Evolutionary conservation across 1,140 invertebrate species (phyloP), one percentile per base, ranked within the genome.

Genomic region (Zaprionus capensis): DNA sequence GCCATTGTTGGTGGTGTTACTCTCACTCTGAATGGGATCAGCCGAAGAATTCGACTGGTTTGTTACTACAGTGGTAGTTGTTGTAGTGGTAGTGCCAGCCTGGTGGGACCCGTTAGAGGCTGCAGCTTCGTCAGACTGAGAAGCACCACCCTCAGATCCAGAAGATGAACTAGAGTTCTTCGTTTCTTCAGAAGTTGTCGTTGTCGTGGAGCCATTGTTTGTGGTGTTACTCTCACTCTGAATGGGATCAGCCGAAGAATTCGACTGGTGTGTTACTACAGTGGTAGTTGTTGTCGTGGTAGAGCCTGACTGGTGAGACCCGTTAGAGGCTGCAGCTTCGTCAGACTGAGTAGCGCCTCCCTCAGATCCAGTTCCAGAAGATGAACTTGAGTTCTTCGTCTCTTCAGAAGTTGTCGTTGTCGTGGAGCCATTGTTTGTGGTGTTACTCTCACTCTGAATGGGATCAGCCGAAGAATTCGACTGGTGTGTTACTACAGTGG

Each of bases 281-380:
- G 69, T 49, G 15, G 38, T 61, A 1, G 58, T 46, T 44, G 36
- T 44, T 6, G 70, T 66, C 31, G 41, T 62, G 34, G 71, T 56
- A n/a, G 62, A 64, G 9, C 46, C 36, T 14, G 71, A 44, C 14
- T 61, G 24, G 14, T 26, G 38, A 3, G 70, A 61, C 17, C 38
- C 15, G 20, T 5, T 7, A 44, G 1, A 17, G 7, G 24, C 20
- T 26, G 1, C 4, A 12, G 1, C 14, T 26, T 24, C 22, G 20
- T 41, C 57, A 5, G 36, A 44, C n/a, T 59, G 36, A 26, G 1
- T 44, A 7, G 20, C 2, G n/a, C 11, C 41, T n/a, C 17, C 12
- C 0, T 59, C 34, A 2, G 58, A 15, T 58, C 12, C 34, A 2
- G 58, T 7, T 58, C 12, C 17, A 12, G 17, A 22, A 22, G 56